Conservation (phyloP, 2,797 vertebrate genomes). For the Lagorchestes hirsutus region DNA sequence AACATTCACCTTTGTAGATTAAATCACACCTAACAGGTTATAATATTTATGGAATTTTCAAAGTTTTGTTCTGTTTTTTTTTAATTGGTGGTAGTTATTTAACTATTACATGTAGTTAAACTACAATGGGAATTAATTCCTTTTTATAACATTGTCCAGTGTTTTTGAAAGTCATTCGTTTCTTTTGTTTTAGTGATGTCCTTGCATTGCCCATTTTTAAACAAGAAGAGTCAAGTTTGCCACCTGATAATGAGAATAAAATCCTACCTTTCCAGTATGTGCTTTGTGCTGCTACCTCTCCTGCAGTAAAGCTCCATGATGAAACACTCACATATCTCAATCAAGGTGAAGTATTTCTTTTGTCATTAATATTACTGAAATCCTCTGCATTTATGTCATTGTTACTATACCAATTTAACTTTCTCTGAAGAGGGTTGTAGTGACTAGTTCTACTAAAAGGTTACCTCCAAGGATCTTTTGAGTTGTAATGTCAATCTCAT, state of each 20-base stretch:
- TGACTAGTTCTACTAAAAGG: slow-evolving; percentile 11
- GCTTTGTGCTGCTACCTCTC: slow-evolving; percentile 97
- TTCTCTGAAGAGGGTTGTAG: slow-evolving; percentile 33
- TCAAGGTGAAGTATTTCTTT: slow-evolving; percentile 90
- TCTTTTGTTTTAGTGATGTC: slow-evolving; percentile 91
- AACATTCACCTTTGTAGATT: neutral
- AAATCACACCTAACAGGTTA: neutral
- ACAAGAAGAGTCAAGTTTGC: slow-evolving; percentile 97
- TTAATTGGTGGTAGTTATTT: neutral
- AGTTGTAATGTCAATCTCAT: slow-evolving; percentile 16
- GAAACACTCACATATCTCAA: slow-evolving; percentile 99
- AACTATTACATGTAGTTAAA: neutral
- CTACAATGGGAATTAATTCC: neutral
- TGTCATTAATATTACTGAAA: neutral
- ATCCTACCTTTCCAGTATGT: slow-evolving; percentile 98
- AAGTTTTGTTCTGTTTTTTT: neutral
- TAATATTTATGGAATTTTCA: neutral
- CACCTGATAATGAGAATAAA: slow-evolving; percentile 94
- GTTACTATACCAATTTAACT: neutral
- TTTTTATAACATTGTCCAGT: slow-evolving; percentile 1
- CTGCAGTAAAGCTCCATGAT: slow-evolving; percentile 97
- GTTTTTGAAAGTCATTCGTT: slow-evolving; percentile 36
- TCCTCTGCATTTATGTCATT: neutral
- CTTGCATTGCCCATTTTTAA: slow-evolving; percentile 99
- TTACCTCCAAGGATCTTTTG: slow-evolving; percentile 27